These are phyloP conservation scores for Mimumesa dahlbomi DNA, from an alignment of 2,888 invertebrate genomes.

Conservation along the genomic window DNA sequence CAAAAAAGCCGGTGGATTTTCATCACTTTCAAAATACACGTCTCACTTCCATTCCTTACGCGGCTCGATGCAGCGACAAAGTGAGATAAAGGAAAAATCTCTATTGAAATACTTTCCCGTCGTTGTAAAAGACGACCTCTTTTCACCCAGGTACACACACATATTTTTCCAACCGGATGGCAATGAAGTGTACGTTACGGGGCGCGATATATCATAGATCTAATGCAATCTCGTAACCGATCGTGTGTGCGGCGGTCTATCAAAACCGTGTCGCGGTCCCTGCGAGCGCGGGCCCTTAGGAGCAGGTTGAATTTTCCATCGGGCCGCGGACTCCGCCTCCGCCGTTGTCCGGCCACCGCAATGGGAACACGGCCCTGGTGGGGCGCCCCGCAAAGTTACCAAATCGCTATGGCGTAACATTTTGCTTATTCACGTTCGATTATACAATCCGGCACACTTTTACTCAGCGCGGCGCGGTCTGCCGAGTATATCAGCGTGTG, in stretches of 20 bases:
- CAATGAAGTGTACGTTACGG: neutral
- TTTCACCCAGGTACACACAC: too few relatives aligned
- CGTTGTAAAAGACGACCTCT: too few relatives aligned
- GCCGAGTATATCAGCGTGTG: constrained; percentile 19
- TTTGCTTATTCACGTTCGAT: constrained; percentile 80
- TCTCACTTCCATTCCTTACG: too few relatives aligned
- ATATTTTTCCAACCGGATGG: too few relatives aligned
- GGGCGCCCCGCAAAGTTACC: constrained; percentile 72
- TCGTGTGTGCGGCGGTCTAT: constrained; percentile 21
- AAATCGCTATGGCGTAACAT: constrained; percentile 80
- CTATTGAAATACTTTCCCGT: too few relatives aligned
- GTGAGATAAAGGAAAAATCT: too few relatives aligned
- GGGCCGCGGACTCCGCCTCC: constrained; percentile 24
- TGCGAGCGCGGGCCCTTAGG: constrained; percentile 24
- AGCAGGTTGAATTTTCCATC: constrained; percentile 55
- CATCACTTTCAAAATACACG: too few relatives aligned
- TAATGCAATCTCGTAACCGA: constrained; percentile 40
- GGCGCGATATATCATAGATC: neutral
- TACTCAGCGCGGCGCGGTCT: constrained; percentile 66
- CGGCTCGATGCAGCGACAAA: too few relatives aligned
- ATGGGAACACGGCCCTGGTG: constrained; percentile 72
- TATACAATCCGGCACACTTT: constrained; percentile 81
- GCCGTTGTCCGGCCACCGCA: constrained; percentile 62
- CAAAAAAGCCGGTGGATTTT: too few relatives aligned
- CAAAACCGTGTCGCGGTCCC: constrained; percentile 20